phyloP scores from a whole-genome alignment of 2,888 invertebrate species.

The Andrena praecox region DNA sequence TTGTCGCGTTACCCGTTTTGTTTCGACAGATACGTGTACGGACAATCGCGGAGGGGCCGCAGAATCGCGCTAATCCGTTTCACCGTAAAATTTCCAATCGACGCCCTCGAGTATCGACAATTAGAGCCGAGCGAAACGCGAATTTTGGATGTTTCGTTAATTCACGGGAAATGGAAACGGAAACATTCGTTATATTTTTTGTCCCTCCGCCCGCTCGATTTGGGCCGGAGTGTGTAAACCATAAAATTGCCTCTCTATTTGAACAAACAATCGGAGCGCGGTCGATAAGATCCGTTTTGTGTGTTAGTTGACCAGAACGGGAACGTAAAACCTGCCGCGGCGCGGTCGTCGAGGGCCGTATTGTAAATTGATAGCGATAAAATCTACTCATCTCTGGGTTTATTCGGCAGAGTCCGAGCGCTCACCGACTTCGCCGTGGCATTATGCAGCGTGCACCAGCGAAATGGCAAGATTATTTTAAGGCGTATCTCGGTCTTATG shows the following conservation, averaged over 20 bases:
- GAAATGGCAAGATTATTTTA: slow-evolving; percentile 74
- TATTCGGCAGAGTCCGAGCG: slow-evolving; percentile 50
- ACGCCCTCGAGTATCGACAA: neutral
- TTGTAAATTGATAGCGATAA: slow-evolving; percentile 73
- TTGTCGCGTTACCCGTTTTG: neutral
- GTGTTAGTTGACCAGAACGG: slow-evolving; percentile 62
- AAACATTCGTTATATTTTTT: slow-evolving; percentile 33
- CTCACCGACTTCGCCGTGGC: slow-evolving; percentile 19
- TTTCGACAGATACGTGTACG: neutral
- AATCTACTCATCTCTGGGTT: slow-evolving; percentile 71
- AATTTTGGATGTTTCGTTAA: slow-evolving; percentile 26
- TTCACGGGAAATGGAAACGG: slow-evolving; percentile 46
- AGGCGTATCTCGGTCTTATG: slow-evolving; percentile 63
- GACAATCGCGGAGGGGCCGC: neutral
- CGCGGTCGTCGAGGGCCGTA: slow-evolving; percentile 50
- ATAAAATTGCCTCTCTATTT: slow-evolving; percentile 63
- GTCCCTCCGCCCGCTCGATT: neutral
- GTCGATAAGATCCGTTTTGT: slow-evolving; percentile 68
- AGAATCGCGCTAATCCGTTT: slow-evolving; percentile 25
- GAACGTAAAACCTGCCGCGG: slow-evolving; percentile 62
- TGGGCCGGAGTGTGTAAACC: slow-evolving; percentile 44
- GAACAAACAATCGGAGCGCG: slow-evolving; percentile 65
- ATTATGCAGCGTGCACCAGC: slow-evolving; percentile 60
- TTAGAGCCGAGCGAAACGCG: neutral
- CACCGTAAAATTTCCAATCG: slow-evolving; percentile 32